Conservation (phyloP, 2,113 vertebrate genomes). For the Corynorhinus townsendii region DNA sequence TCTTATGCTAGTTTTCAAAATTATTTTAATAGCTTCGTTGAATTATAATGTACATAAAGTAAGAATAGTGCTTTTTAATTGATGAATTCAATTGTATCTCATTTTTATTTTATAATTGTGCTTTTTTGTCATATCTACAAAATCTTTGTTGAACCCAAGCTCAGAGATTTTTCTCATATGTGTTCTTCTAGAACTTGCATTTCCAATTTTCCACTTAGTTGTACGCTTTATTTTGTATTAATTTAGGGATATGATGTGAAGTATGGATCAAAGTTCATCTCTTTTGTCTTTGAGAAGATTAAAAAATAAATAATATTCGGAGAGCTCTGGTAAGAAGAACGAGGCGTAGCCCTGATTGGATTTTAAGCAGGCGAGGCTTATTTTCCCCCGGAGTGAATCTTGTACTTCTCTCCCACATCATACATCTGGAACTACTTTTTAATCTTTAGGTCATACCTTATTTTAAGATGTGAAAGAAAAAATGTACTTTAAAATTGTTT, state of each 20-base stretch:
- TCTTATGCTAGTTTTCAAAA: not conserved
- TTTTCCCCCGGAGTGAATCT: constrained; percentile 30
- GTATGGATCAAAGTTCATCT: not conserved
- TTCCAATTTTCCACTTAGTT: not conserved
- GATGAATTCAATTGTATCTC: not conserved
- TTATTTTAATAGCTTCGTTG: not conserved
- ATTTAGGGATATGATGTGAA: not conserved
- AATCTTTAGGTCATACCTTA: constrained; percentile 33
- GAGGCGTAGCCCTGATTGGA: not conserved
- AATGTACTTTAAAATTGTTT: not conserved
- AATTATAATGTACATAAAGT: not conserved
- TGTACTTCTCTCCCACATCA: not conserved
- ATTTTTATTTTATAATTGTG: not conserved
- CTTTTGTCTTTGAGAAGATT: not conserved
- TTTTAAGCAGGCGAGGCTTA: not conserved
- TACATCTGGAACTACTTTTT: constrained; percentile 30
- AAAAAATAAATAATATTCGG: not conserved
- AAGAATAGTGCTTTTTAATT: not conserved
- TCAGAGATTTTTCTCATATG: not conserved
- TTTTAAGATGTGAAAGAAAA: constrained; percentile 15
- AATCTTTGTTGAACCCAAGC: not conserved
- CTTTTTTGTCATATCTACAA: not conserved
- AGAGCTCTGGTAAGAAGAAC: not conserved
- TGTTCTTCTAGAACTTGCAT: not conserved
- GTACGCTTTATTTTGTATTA: not conserved